Evolutionary conservation across 2,797 vertebrate species (phyloP).

Genomic region (Pterois miles): DNA sequence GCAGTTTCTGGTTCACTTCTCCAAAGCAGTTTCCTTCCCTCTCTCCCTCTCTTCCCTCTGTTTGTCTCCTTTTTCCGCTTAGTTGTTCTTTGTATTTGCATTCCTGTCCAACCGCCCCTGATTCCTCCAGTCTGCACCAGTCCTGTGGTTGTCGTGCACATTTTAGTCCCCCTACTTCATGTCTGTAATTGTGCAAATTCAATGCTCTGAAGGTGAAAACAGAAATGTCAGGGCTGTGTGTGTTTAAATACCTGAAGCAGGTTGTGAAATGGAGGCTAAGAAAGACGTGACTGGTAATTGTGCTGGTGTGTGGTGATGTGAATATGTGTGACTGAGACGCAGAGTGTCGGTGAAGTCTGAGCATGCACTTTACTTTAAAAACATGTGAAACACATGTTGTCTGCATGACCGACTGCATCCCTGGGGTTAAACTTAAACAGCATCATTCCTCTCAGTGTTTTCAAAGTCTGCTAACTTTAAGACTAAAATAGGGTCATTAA

Average conservation of each 20-base stretch:
- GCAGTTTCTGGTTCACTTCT: conserved; percentile 30
- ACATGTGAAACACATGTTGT: conserved; percentile 10
- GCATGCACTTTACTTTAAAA: not conserved
- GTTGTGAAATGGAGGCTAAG: not conserved
- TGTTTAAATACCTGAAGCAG: not conserved
- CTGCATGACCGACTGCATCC: conserved; percentile 25
- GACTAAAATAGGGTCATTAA: not conserved
- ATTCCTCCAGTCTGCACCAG: not conserved
- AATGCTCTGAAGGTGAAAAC: not conserved
- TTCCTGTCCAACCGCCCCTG: not conserved
- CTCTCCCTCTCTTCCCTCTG: no score
- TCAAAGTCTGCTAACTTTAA: not conserved
- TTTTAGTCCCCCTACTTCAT: not conserved
- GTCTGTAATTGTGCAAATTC: not conserved
- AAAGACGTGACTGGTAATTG: not conserved
- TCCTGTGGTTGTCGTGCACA: conserved; percentile 9
- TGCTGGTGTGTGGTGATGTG: not conserved
- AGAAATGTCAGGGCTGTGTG: not conserved
- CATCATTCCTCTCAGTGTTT: no score
- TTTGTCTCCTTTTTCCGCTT: not conserved
- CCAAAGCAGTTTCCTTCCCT: conserved; percentile 25
- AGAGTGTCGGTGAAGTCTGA: not conserved
- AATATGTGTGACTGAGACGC: not conserved
- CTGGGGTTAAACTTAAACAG: not conserved
- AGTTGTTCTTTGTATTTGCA: not conserved